Base-by-base conservation (phyloP, 1,140 invertebrate species). In the Zaprionus capensis region DNA sequence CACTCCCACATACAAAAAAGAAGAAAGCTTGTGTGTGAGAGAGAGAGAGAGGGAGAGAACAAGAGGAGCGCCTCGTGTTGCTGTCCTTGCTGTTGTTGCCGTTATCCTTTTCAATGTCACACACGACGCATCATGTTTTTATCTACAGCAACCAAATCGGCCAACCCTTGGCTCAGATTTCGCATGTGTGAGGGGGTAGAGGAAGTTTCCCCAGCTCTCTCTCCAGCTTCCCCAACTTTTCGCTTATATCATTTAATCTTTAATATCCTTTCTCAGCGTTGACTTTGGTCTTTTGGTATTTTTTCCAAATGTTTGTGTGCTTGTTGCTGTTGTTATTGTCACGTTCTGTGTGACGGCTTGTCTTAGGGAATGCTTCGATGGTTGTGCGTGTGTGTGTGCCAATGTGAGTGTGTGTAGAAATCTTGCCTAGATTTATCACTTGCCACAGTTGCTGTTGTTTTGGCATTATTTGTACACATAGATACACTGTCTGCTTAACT, bases 171-270 rank as follows among this genome's bases (percentile, higher is more conserved):
- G 85, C 85, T 87, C 84, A 84, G 85, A 84, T 87, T 87, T 90
- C 84, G 65, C 34, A 70, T 74, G 73, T 22, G 28, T 53, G 38
- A 22, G 31, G 38, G 62, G 5, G 20, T 17, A 9, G 20, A 12
- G 26, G 34, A 26, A 28, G 51, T 15, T 24, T 4, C 31, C 31
- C 22, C 1, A 22, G 14, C 3, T n/a, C n/a, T n/a, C 41, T 12
- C 2, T 12, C 2, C 14, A 15, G 53, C 26, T 56, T 20, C 66
- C 66, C 68, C 81, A 84, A 88, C 71, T 88, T 84, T 78, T 70
- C 71, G 84, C 85, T 87, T 88, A 90, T 88, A 88, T 90, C 81
- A 85, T 88, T 88, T 88, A 88, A 88, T 88, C 84, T 88, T 88
- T 88, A 88, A 88, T 90, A 88, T 88, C 85, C 81, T 88, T 88